phyloP scores from a whole-genome alignment of 2,888 invertebrate genomes.

The Mesopsocus fuscifrons region DNA sequence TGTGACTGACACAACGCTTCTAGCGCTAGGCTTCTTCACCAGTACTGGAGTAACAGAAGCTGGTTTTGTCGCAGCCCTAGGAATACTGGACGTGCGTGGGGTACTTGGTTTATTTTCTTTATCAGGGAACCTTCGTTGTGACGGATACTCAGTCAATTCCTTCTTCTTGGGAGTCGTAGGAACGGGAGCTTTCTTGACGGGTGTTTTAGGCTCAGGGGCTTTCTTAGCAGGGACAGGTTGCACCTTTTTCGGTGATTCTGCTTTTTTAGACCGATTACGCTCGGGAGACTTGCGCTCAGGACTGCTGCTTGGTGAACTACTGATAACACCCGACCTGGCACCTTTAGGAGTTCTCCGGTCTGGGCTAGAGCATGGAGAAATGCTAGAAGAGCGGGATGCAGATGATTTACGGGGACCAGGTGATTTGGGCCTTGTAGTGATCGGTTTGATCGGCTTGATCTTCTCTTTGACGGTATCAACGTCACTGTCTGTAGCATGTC shows the following conservation, averaged over 20 bases:
- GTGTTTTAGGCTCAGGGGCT: too few species aligned
- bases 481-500: neutral
- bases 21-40: constrained; percentile 7
- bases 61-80: too few species aligned
- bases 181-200: constrained; percentile 3
- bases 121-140: neutral
- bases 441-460: constrained; percentile 6
- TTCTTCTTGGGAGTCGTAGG: neutral
- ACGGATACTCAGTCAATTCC: constrained; percentile 5
- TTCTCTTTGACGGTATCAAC: neutral
- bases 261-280: neutral
- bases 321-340: neutral
- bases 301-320: constrained; percentile 11
- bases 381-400: constrained; percentile 13
- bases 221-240: constrained; percentile 8
- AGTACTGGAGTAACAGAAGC: constrained; percentile 5
- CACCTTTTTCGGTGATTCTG: neutral
- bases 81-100: too few species aligned
- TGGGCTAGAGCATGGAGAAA: constrained; percentile 17
- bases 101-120: too few species aligned
- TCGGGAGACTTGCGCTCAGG: constrained; percentile 12
- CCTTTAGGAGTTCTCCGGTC: constrained; percentile 14
- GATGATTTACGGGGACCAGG: constrained; percentile 10
- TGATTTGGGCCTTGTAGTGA: constrained; percentile 9
- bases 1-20: neutral